phyloP scores from a whole-genome alignment of 2,113 vertebrate species.

The Zosterops borbonicus region DNA sequence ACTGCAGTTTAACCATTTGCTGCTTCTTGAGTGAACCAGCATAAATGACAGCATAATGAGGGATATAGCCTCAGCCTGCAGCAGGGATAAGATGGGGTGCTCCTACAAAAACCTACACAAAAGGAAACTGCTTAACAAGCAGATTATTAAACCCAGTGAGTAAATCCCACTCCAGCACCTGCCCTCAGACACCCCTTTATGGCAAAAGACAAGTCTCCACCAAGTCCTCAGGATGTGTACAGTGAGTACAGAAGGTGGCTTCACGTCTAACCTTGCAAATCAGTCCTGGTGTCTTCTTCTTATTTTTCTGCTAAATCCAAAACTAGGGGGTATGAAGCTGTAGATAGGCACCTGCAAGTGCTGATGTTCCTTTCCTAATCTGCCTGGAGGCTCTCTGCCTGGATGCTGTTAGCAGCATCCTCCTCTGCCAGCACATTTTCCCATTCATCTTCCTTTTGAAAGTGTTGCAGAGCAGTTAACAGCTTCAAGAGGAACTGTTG shows the following conservation, averaged over 20 bases:
- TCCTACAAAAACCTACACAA: background rate
- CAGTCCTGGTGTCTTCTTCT: background rate
- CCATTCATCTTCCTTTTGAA: slow-evolving; percentile 1
- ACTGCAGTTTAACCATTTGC: fast-evolving
- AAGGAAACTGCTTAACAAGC: background rate
- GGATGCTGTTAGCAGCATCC: background rate
- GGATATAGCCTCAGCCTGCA: background rate
- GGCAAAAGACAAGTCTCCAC: fast-evolving
- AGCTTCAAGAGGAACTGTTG: slow-evolving; percentile 43
- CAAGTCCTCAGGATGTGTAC: background rate
- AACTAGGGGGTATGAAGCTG: background rate
- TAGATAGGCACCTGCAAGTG: background rate
- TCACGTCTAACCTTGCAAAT: background rate
- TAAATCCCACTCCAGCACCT: background rate
- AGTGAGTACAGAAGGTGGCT: background rate
- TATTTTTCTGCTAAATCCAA: background rate
- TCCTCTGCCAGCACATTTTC: background rate
- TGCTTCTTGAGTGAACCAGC: fast-evolving
- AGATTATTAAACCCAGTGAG: background rate
- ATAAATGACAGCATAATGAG: background rate
- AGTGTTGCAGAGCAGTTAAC: background rate
- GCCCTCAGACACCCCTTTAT: fast-evolving
- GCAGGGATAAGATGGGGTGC: background rate
- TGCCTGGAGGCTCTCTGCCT: background rate
- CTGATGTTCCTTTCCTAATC: background rate